Conservation (phyloP, 2,888 invertebrate genomes). For the Imbricaverruca yamaguchii region DNA sequence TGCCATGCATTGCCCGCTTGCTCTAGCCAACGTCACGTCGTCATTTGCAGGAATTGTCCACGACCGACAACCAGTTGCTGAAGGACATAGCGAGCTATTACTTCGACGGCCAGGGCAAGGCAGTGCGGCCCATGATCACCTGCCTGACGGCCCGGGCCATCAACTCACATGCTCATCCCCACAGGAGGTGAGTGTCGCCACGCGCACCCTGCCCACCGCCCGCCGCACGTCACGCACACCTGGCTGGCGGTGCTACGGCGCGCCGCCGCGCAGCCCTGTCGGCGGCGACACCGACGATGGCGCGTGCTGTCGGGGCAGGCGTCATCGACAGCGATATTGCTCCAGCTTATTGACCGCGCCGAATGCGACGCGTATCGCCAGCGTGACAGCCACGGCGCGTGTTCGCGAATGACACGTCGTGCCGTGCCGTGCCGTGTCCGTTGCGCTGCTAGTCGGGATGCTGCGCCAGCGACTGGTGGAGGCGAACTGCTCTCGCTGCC, state of each 20-base stretch:
- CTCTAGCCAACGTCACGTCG: no score
- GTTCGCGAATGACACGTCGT: no score
- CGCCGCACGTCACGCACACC: background rate
- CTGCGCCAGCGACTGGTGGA: no score
- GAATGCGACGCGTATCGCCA: no score
- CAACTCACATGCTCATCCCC: conserved; percentile 64
- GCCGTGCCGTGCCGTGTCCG: no score
- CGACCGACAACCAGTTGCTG: conserved; percentile 44
- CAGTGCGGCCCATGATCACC: conserved; percentile 88
- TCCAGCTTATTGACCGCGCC: no score
- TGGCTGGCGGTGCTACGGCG: background rate
- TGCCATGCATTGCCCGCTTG: no score
- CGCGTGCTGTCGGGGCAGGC: no score
- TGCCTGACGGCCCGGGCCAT: conserved; percentile 89
- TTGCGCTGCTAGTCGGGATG: no score
- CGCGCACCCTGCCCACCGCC: background rate
- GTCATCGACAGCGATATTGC: no score
- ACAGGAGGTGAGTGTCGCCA: conserved; percentile 27
- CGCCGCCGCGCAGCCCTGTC: background rate
- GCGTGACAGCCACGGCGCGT: no score
- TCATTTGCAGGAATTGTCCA: conserved; percentile 19
- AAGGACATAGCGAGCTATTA: conserved; percentile 92
- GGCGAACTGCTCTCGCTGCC: no score
- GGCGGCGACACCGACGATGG: background rate
- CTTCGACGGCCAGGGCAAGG: conserved; percentile 97